Conservation (phyloP, 2,113 vertebrate genomes). For the Odontophorus gujanensis region DNA sequence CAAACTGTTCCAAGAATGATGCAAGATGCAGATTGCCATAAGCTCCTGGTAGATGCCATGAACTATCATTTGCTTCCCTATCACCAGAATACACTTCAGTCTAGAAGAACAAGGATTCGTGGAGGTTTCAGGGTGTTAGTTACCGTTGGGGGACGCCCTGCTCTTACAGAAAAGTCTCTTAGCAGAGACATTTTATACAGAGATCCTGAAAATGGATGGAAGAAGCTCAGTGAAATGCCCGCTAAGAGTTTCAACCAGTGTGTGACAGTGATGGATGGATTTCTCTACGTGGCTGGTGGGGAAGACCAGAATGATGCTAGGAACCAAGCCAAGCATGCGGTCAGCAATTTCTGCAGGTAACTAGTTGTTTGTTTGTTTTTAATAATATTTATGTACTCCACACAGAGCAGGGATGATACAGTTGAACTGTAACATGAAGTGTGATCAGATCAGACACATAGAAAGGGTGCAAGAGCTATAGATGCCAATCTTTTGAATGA, state of each 20-base stretch:
- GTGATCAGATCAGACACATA: background rate
- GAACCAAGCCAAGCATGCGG: conserved; percentile 98
- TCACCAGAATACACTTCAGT: conserved; percentile 97
- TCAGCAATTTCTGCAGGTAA: conserved; percentile 99
- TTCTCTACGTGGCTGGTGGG: conserved; percentile 96
- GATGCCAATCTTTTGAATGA: background rate
- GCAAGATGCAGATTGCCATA: conserved; percentile 96
- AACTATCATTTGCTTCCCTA: conserved; percentile 97
- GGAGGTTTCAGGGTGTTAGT: conserved; percentile 92
- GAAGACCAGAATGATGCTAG: conserved; percentile 99
- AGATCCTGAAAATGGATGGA: conserved; percentile 94
- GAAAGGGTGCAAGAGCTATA: background rate
- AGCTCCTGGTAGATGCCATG: conserved; percentile 97
- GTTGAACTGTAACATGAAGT: background rate
- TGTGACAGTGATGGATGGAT: conserved; percentile 95
- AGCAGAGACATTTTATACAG: conserved; percentile 96
- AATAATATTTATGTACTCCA: background rate
- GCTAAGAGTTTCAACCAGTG: conserved; percentile 99
- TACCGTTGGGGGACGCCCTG: conserved; percentile 94
- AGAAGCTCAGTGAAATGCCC: conserved; percentile 95
- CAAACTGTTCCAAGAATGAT: conserved; percentile 98
- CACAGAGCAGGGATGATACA: background rate
- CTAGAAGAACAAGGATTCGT: conserved; percentile 95
- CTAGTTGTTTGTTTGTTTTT: background rate
- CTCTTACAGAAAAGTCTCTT: conserved; percentile 96